These are phyloP conservation scores for Pipa parva DNA, from an alignment of 2,113 vertebrate genomes.

Conservation along the genomic window DNA sequence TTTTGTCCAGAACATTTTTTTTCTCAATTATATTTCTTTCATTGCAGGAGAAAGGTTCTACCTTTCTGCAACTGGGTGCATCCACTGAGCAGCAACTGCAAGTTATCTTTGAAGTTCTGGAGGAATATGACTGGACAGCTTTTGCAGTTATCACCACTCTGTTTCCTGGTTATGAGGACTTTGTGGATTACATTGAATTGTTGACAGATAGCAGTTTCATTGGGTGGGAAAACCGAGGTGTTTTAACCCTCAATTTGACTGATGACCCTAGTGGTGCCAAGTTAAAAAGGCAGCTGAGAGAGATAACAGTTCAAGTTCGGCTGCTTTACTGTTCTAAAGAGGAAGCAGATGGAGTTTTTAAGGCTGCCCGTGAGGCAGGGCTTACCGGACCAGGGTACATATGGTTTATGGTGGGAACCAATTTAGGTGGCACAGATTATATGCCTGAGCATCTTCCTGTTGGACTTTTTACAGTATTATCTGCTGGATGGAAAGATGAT, in stretches of 20 bases:
- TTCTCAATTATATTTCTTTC: conserved; percentile 18
- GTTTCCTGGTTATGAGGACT: conserved; percentile 87
- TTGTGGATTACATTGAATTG: conserved; percentile 84
- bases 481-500: conserved; percentile 86
- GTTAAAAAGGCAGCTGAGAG: conserved; percentile 78
- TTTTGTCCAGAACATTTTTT: conserved; percentile 44
- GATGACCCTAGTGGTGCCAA: conserved; percentile 79
- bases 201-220: conserved; percentile 90
- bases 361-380: conserved; percentile 78
- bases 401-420: conserved; percentile 88
- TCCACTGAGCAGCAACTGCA: conserved; percentile 87
- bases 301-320: conserved; percentile 85
- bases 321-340: conserved; percentile 91
- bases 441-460: conserved; percentile 69
- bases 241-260: conserved; percentile 81
- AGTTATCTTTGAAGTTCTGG: conserved; percentile 92
- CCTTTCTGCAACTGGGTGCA: conserved; percentile 89
- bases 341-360: conserved; percentile 82
- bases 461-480: conserved; percentile 82
- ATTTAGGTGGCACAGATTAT: conserved; percentile 70
- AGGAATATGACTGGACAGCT: conserved; percentile 92
- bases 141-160: conserved; percentile 87
- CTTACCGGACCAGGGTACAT: conserved; percentile 83
- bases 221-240: conserved; percentile 92
- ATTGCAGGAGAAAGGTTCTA: conserved; percentile 83